Base-by-base conservation (phyloP, 2,113 vertebrate genomes). In the Cynocephalus volans region DNA sequence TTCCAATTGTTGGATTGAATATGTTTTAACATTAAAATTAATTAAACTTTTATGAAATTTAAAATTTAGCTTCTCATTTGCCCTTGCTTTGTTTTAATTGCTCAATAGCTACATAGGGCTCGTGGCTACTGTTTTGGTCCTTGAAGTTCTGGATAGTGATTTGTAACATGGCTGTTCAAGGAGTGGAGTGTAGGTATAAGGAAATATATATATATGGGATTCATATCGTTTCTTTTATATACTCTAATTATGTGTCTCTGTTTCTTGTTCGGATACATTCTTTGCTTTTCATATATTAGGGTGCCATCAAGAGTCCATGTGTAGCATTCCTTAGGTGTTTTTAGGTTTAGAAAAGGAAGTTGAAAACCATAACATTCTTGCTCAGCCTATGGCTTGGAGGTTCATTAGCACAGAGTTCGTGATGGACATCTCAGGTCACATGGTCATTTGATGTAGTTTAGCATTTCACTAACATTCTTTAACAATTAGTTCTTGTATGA, bases 31-130 rank as follows among this genome's bases (percentile, higher is more conserved):
- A n/a, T 87, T 36, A 48, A 90, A 84, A 73, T 92, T 73, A 90
- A 85, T 89, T 93, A 70, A 91, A 80, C 87, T 87, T 28, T 77
- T 87, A 69, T 96, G 17, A 41, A 82, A 69, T 88, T 36, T 45
- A 88, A 90, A 90, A 90, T 58, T 80, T 2, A 64, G 9, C 50
- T 80, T 92, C 23, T 93, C 21, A 48, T 84, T 94, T 91, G 56
- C 23, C 12, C 23, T 75, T 31, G 50, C 17, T 5, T 17, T 6
- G 12, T 80, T 84, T 93, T 62, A 72, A 50, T 41, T 84, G 67
- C n/a, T 80, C 36, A 65, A 1, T 85, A 62, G 28, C 7, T 60
- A 24, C 15, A 26, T 81, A 18, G 89, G 26, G 45, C 15, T 41
- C 1, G 36, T 76, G n/a, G n/a, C 50, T 18, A 1, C 41, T 96